phyloP scores from a whole-genome alignment of 2,888 invertebrate species.

The Caenorhabditis panamensis region DNA sequence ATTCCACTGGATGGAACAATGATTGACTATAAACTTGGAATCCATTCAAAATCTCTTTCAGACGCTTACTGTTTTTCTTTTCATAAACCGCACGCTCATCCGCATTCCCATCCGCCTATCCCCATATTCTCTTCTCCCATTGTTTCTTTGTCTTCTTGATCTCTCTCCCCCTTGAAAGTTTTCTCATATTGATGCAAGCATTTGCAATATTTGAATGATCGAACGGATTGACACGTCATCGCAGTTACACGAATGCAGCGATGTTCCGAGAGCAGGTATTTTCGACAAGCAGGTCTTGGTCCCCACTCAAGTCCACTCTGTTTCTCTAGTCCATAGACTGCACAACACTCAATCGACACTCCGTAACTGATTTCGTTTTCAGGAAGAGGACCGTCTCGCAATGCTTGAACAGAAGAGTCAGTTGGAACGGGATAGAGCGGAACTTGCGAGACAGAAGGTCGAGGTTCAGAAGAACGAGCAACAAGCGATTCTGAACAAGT shows the following conservation, averaged over 20 bases:
- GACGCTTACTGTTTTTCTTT: conserved; percentile 6
- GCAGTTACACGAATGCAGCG: conserved; percentile 20
- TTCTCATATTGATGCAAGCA: not conserved
- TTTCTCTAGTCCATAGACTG: not conserved
- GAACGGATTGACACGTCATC: conserved; percentile 22
- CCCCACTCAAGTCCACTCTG: not conserved
- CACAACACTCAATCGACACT: not conserved
- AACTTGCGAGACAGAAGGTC: conserved; percentile 71
- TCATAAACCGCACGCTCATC: not conserved
- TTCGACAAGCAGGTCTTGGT: conserved; percentile 1
- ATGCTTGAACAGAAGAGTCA: conserved; percentile 78
- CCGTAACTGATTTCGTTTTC: conserved; percentile 50
- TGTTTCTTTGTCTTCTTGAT: not conserved
- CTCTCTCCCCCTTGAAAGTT: not conserved
- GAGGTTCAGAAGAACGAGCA: conserved; percentile 75
- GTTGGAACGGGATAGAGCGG: conserved; percentile 76
- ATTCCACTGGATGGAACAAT: not conserved
- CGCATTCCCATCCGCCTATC: not conserved
- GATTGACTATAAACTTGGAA: not conserved
- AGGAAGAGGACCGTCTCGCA: conserved; percentile 79
- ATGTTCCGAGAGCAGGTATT: conserved; percentile 24
- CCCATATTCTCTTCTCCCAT: not conserved
- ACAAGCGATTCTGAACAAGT: conserved; percentile 78
- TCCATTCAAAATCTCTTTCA: not conserved
- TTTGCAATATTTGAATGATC: not conserved